phyloP scores from a whole-genome alignment of 2,797 vertebrate genomes.

The Sebastiscus tertius region DNA sequence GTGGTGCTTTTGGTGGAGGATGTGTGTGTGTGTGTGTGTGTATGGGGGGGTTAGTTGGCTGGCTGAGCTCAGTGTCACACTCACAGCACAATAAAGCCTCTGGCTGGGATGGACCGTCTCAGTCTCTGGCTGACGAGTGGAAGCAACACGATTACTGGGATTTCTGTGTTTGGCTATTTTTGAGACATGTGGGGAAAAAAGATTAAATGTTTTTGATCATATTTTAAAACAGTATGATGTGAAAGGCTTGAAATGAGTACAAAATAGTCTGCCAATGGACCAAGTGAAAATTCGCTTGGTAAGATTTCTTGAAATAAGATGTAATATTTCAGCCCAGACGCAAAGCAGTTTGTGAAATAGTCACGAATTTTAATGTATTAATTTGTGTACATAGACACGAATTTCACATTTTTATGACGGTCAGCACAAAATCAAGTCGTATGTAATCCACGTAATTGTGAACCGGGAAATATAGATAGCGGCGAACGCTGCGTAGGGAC shows the following conservation, averaged over 20 bases:
- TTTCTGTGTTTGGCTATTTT: neutral
- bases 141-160: slow-evolving; percentile 1
- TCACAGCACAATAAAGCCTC: slow-evolving; percentile 28
- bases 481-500: no score
- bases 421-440: no score
- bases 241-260: neutral
- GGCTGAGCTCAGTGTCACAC: slow-evolving; percentile 29
- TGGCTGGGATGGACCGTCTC: neutral
- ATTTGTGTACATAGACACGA: no score
- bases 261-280: no score
- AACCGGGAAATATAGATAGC: no score
- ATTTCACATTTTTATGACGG: no score
- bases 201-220: neutral
- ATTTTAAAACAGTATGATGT: neutral
- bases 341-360: no score
- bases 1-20: slow-evolving; percentile 16
- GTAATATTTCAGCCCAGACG: no score
- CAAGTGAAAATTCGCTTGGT: no score
- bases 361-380: no score
- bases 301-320: no score
- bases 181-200: neutral
- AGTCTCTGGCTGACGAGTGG: slow-evolving; percentile 2
- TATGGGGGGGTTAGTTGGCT: slow-evolving; percentile 6
- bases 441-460: no score
- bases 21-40: slow-evolving; percentile 19